A percentile compares a stretch with the other conserved stretches of the same genome.
Conservation (phyloP, 2,113 vertebrate genomes). For the Vulpes vulpes region DNA sequence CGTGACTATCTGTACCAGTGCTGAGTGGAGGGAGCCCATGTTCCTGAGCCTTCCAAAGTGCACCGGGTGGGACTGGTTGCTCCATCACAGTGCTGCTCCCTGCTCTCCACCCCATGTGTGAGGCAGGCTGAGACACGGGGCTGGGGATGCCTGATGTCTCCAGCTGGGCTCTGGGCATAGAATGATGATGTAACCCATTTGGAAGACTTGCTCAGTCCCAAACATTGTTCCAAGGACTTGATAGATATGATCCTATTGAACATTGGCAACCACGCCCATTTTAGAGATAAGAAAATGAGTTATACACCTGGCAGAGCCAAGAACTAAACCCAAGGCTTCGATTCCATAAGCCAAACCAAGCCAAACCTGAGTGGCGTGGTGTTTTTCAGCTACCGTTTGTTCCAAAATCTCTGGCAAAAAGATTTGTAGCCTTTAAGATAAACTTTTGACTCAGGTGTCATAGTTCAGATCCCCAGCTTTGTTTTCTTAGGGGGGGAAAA, state of each 20-base stretch:
- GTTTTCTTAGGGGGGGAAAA: background rate
- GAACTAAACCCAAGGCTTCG: background rate
- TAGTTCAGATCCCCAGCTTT: background rate
- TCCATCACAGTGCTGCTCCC: background rate
- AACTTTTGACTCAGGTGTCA: background rate
- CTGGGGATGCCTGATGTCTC: background rate
- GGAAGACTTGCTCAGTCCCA: background rate
- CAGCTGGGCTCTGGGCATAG: background rate
- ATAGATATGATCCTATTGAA: background rate
- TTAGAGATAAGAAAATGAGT: constrained; percentile 17
- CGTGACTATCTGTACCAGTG: background rate
- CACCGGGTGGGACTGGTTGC: accelerated
- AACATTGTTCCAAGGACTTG: background rate
- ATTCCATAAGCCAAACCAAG: background rate
- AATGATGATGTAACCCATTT: background rate
- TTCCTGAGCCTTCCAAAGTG: background rate
- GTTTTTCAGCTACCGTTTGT: background rate
- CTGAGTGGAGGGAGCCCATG: background rate
- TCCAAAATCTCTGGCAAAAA: background rate
- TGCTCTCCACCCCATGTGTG: background rate
- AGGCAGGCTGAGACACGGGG: background rate
- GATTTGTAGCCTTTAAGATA: background rate
- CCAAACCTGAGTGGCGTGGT: background rate
- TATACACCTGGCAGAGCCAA: background rate
- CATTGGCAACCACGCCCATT: background rate